A percentile compares a stretch with the other conserved stretches of the same genome.
Conservation (phyloP, 2,113 vertebrate species). For the Clarias macrocephalus region DNA sequence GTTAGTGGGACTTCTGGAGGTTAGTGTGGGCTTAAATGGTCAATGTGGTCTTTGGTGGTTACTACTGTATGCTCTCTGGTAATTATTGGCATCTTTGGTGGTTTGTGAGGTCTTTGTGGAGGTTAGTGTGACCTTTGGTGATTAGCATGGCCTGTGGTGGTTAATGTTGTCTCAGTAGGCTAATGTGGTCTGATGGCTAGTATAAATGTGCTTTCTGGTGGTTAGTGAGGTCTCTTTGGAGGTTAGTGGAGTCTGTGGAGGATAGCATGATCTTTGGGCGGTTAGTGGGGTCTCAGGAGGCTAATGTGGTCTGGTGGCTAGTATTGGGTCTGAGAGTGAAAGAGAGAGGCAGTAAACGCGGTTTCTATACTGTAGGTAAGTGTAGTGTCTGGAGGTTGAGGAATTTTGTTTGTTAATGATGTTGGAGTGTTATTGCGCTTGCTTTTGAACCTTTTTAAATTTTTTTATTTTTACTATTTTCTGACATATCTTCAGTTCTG, state of each 20-base stretch:
- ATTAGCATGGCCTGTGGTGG: no score
- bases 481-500: not conserved
- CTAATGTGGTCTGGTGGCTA: no score
- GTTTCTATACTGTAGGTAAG: not conserved
- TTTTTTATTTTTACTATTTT: not conserved
- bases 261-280: not conserved
- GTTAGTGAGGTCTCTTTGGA: not conserved
- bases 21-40: no score
- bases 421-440: not conserved
- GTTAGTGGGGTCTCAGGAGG: no score
- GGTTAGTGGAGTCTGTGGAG: not conserved
- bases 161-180: not conserved
- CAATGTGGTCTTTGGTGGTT: no score
- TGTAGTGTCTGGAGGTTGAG: not conserved
- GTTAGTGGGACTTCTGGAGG: no score
- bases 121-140: no score
- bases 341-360: no score
- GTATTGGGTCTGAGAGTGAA: no score
- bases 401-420: not conserved
- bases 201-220: no score
- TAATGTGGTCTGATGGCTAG: not conserved
- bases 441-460: not conserved
- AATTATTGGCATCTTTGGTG: not conserved
- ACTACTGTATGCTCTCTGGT: not conserved
- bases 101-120: no score